These are phyloP conservation scores for Gortyna flavago DNA, from an alignment of 2,888 invertebrate species.

Conservation along the genomic window DNA sequence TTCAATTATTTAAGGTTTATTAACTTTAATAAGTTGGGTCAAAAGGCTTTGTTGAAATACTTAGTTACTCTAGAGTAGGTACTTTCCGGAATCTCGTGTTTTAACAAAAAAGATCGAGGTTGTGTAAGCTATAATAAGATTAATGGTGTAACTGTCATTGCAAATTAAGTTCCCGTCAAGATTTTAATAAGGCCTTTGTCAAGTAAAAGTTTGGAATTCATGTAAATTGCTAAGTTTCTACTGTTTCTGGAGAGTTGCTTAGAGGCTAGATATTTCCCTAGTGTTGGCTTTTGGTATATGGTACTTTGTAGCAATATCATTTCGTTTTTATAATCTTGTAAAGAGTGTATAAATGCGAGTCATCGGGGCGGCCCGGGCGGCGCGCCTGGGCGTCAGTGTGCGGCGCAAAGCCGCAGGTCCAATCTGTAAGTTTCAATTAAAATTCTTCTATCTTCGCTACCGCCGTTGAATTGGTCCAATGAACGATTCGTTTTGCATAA, in stretches of 20 bases:
- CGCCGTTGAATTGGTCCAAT: conserved; percentile 85
- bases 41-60: conserved; percentile 25
- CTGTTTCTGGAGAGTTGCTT: conserved; percentile 24
- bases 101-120: conserved; percentile 69
- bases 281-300: conserved; percentile 8
- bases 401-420: conserved; percentile 61
- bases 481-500: conserved; percentile 86
- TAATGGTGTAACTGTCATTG: conserved; percentile 84
- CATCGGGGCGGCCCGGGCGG: conserved; percentile 37
- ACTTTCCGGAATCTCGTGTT: conserved; percentile 69
- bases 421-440: conserved; percentile 80
- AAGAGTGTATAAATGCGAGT: conserved; percentile 41
- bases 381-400: conserved; percentile 37
- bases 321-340: conserved; percentile 35
- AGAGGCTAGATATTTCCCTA: background rate
- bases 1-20: conserved; percentile 40
- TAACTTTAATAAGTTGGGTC: conserved; percentile 1
- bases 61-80: conserved; percentile 69
- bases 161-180: conserved; percentile 85
- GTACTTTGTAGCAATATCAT: conserved; percentile 32
- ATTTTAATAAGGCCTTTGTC: conserved; percentile 86
- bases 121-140: conserved; percentile 80
- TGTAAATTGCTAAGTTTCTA: conserved; percentile 82
- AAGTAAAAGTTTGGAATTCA: conserved; percentile 79
- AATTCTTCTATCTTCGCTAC: conserved; percentile 82